phyloP scores from a whole-genome alignment of 2,113 vertebrate species.

The Peromyscus maniculatus region DNA sequence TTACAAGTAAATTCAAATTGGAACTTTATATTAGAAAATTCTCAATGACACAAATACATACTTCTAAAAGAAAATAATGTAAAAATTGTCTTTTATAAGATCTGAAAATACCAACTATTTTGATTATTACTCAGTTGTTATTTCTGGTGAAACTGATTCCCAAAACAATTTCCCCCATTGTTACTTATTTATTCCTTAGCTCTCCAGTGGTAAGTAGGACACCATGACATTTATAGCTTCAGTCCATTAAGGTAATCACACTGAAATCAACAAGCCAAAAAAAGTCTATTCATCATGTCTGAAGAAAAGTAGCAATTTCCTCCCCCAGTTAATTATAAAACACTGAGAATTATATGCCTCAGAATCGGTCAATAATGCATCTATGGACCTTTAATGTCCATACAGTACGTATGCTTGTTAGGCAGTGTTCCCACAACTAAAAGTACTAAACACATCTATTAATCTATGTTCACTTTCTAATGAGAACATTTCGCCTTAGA shows the following conservation, averaged over 20 bases:
- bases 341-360: conserved; percentile 41
- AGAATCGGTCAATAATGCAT: conserved; percentile 49
- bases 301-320: conserved; percentile 62
- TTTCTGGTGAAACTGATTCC: conserved; percentile 56
- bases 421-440: conserved; percentile 15
- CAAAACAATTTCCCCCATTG: not conserved
- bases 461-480: conserved; percentile 55
- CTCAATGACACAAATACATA: conserved; percentile 35
- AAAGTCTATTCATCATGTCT: conserved; percentile 61
- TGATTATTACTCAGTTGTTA: conserved; percentile 62
- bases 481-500: conserved; percentile 55
- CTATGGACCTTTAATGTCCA: conserved; percentile 1
- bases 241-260: conserved; percentile 63
- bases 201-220: conserved; percentile 48
- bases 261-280: conserved; percentile 64
- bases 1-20: conserved; percentile 42
- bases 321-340: conserved; percentile 67
- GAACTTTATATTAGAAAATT: conserved; percentile 50
- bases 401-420: not conserved
- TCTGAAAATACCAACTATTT: conserved; percentile 61
- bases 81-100: conserved; percentile 26
- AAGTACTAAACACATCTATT: conserved; percentile 8
- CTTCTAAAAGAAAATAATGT: conserved; percentile 28
- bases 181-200: conserved; percentile 56
- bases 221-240: conserved; percentile 57